Evolutionary conservation across 35 echinoderm and acorn worm species (phyloP).

Genomic region (Patiria miniata): DNA sequence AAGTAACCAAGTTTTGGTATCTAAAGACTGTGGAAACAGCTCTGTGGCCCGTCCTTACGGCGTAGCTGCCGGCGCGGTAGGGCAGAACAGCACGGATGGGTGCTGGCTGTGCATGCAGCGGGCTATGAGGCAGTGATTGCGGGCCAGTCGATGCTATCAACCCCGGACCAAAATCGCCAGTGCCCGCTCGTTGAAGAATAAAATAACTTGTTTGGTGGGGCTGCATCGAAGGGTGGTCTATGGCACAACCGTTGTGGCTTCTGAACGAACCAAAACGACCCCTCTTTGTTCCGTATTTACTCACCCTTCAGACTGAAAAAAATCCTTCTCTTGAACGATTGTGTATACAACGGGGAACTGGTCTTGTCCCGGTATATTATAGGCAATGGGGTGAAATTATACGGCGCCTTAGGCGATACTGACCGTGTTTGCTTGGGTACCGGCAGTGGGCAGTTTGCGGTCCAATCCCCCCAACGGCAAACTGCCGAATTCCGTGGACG

Average conservation of each 20-base stretch:
- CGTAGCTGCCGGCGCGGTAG: background rate
- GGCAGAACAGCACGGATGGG: background rate
- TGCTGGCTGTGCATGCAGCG: too few species aligned
- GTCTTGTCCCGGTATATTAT: background rate
- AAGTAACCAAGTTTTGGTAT: slow-evolving; percentile 31
- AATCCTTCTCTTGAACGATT: background rate
- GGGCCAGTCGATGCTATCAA: too few species aligned
- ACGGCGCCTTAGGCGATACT: background rate
- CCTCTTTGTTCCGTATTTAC: slow-evolving; percentile 28
- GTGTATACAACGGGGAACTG: slow-evolving; percentile 30
- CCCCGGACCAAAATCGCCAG: too few species aligned
- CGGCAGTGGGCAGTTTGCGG: background rate
- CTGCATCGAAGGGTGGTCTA: background rate
- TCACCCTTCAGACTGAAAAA: background rate
- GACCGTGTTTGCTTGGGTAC: slow-evolving; percentile 10
- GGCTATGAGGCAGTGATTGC: too few species aligned
- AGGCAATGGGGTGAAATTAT: slow-evolving; percentile 9
- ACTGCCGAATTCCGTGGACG: background rate
- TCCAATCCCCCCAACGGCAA: background rate
- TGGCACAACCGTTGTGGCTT: slow-evolving; percentile 7
- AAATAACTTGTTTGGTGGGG: too few species aligned
- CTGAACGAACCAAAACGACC: background rate
- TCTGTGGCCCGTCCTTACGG: background rate
- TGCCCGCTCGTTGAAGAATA: too few species aligned
- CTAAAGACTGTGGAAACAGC: background rate